Conservation (phyloP, 2,113 vertebrate genomes). For the Syngnathus floridae region DNA sequence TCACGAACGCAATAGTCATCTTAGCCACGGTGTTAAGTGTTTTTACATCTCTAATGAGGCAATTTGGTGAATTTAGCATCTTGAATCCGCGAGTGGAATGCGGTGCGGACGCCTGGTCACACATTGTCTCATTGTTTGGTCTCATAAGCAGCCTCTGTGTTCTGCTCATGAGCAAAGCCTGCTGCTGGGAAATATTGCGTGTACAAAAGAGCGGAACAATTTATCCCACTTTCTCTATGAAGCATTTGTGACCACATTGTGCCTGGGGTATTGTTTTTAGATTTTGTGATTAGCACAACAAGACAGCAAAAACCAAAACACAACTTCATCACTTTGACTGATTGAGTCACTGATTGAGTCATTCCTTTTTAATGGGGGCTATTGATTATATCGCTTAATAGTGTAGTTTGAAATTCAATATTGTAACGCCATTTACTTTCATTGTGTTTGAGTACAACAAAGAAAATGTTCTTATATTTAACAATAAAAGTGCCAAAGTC, state of each 20-base stretch:
- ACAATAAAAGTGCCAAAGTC: too few relatives aligned
- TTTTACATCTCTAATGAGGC: slow-evolving; percentile 68
- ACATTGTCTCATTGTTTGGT: slow-evolving; percentile 70
- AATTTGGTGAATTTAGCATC: slow-evolving; percentile 64
- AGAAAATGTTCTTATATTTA: too few relatives aligned
- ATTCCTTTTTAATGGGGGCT: neutral
- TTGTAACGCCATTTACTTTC: neutral
- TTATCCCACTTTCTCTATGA: slow-evolving; percentile 42
- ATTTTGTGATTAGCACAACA: neutral
- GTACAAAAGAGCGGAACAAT: slow-evolving; percentile 44
- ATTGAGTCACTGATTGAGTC: neutral
- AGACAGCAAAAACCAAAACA: neutral
- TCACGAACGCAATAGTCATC: slow-evolving; percentile 49
- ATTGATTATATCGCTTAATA: neutral
- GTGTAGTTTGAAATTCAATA: neutral
- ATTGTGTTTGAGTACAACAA: neutral
- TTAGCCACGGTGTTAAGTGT: slow-evolving; percentile 62
- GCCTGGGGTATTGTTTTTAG: slow-evolving; percentile 10
- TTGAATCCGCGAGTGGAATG: slow-evolving; percentile 63
- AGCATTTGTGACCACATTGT: slow-evolving; percentile 14
- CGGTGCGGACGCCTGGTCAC: slow-evolving; percentile 36
- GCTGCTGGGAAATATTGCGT: slow-evolving; percentile 55
- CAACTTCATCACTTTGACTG: neutral
- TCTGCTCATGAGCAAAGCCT: slow-evolving; percentile 52
- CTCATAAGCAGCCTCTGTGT: slow-evolving; percentile 66